These are phyloP conservation scores for Gisinianus flammeolus DNA, from an alignment of 2,888 invertebrate genomes.

Conservation along the genomic window DNA sequence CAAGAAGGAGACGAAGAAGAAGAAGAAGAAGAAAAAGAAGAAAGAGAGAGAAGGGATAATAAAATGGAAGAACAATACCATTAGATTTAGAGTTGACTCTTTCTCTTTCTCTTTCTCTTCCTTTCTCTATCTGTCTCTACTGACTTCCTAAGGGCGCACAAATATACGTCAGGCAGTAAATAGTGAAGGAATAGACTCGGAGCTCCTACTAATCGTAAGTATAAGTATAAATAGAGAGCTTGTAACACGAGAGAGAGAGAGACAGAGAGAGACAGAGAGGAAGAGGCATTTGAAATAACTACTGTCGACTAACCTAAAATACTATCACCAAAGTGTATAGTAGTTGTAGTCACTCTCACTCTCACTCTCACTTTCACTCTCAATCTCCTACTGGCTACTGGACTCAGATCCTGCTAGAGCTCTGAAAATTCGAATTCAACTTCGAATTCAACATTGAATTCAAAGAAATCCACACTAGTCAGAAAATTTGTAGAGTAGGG, in stretches of 20 bases:
- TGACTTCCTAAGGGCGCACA: neutral
- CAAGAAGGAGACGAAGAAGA: neutral
- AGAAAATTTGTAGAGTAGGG: too few species aligned
- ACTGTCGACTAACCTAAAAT: too few species aligned
- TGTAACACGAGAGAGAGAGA: neutral
- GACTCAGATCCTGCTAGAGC: too few species aligned
- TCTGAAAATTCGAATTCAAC: too few species aligned
- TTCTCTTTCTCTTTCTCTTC: slow-evolving; percentile 2
- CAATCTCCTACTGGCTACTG: too few species aligned
- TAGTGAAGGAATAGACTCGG: neutral
- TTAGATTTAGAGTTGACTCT: neutral
- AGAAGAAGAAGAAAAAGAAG: neutral
- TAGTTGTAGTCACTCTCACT: too few species aligned
- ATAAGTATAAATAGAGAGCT: too few species aligned
- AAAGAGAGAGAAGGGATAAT: neutral
- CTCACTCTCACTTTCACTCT: too few species aligned
- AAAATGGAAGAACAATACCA: neutral
- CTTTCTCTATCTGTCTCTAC: neutral
- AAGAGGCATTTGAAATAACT: neutral
- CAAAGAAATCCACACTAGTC: too few species aligned
- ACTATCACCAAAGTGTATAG: too few species aligned
- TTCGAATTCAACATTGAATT: too few species aligned
- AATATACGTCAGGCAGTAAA: neutral
- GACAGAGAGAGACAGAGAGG: neutral
- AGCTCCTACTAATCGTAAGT: neutral